Evolutionary conservation across 2,888 invertebrate species (phyloP).

Genomic region (Lasioglossum marginatum): DNA sequence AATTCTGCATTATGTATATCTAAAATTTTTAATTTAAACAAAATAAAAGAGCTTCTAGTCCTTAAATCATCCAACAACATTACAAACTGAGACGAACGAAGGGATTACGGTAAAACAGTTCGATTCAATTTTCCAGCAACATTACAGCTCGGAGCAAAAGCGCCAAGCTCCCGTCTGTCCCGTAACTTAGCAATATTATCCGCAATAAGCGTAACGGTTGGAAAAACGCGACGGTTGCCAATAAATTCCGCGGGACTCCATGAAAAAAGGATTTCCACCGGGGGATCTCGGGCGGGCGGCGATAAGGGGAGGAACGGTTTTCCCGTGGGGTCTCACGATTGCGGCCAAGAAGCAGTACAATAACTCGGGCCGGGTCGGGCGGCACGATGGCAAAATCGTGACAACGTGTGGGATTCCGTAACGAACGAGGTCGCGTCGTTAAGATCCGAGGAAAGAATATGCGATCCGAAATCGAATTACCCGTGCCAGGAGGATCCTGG

Average conservation of each 20-base stretch:
- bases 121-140: not conserved
- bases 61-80: not conserved
- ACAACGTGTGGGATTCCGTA: constrained; percentile 28
- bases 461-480: constrained; percentile 52
- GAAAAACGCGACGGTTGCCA: constrained; percentile 1
- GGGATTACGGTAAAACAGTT: not conserved
- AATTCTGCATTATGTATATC: too few species aligned
- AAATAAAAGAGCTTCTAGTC: not conserved
- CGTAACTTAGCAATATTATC: constrained; percentile 1
- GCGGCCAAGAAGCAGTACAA: constrained; percentile 5
- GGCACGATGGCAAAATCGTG: constrained; percentile 20
- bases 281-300: not conserved
- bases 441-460: constrained; percentile 34
- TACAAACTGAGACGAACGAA: not conserved
- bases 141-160: not conserved
- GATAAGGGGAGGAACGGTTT: not conserved
- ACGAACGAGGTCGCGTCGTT: constrained; percentile 47
- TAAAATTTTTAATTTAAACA: too few species aligned
- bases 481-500: constrained; percentile 36
- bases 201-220: constrained; percentile 1
- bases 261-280: not conserved
- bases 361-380: constrained; percentile 11
- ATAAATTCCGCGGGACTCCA: not conserved
- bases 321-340: not conserved
- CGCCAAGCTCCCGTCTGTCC: not conserved